Base-by-base conservation (phyloP, 2,888 invertebrate genomes). In the Aspidapion aeneum region DNA sequence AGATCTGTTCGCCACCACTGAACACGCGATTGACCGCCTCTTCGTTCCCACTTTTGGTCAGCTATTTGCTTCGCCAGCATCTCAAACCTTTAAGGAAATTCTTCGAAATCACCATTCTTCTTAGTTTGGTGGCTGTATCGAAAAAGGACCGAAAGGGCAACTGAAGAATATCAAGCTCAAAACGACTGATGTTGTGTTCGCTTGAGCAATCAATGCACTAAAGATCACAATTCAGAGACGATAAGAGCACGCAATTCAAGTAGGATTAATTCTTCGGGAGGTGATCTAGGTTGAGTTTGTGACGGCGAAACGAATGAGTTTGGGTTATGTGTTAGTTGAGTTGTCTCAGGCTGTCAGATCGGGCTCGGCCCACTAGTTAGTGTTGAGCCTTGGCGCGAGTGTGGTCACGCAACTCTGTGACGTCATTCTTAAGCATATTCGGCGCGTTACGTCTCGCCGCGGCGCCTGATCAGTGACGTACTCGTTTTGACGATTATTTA, bases 351-450 rank as follows among this genome's bases (percentile, higher is more conserved):
- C 52, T 52, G 52, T 52, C 52, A 52, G 5, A 5, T 19, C 52
- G 19, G 52, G 52, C n/a, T 19, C 52, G 17, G 52, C 52, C 52
- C 52, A 19, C 52, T 52, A 52, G 52, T 52, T 52, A 52, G 52
- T 52, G 17, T n/a, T 19, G 17, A 52, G 52, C 52, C 17, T 18
- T 19, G 52, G 52, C 52, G 52, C 52, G 52, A 52, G 52, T n/a
- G 52, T 18, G 52, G 19, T 5, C 52, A 18, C 52, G 52, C 35
- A 35, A 35, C 35, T 35, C 35, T 35, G 35, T 35, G 35, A 35
- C 35, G 35, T 35, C 5, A 35, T 35, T 35, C 12, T 35, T 7
- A 35, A 35, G 12, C 35, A 7, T 35, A 7, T 12, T 3, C 5
- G 5, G 35, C 35, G 35, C 3, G n/a, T n/a, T n/a, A 35, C 35